Evolutionary conservation across 2,888 invertebrate genomes (phyloP), one percentile per base, ranked within the genome.

Genomic region (Dynastes hyllus): DNA sequence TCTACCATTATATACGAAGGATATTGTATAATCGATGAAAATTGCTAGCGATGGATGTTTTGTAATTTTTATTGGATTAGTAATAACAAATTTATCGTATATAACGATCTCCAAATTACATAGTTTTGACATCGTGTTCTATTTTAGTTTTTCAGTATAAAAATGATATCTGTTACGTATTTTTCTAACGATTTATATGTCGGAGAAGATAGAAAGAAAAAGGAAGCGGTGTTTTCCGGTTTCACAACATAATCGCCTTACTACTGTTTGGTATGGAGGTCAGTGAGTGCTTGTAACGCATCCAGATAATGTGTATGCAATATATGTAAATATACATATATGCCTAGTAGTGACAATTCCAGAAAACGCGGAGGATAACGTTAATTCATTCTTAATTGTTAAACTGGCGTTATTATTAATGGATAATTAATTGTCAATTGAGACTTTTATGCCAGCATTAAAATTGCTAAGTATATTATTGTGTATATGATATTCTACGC

Each of bases 201-300:
- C 22, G n/a, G 9, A 11, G 27, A 27, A 53, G 37, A 55, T 71
- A 58, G 58, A 58, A 73, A 58, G 40, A 40, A 37, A 27, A 58
- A 73, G 73, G 73, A 73, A 73, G 73, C 73, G 40, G 58, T 58
- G 16, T 40, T 40, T 58, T 73, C 73, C 73, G 73, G 73, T 73
- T 58, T 70, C 45, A 58, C 22, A 22, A 58, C 9, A 58, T 32
- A 73, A 73, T 73, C 58, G 58, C 29, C 13, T 53, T n/a, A 2
- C 4, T 27, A 45, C 45, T 65, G 51, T n/a, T 16, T 40, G 11
- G 58, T 22, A 73, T 73, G 73, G 58, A 73, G 73, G 73, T 55
- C 73, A 73, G 73, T 73, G n/a, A 58, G 58, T 73, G 58, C 50
- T 50, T 16, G 50, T 27, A 27, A 22, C n/a, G 50, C 67, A 45